A percentile compares a stretch with the other conserved stretches of the same genome.
Evolutionary conservation across 2,888 invertebrate genomes (phyloP).

Genomic region (Luperina nickerlii): DNA sequence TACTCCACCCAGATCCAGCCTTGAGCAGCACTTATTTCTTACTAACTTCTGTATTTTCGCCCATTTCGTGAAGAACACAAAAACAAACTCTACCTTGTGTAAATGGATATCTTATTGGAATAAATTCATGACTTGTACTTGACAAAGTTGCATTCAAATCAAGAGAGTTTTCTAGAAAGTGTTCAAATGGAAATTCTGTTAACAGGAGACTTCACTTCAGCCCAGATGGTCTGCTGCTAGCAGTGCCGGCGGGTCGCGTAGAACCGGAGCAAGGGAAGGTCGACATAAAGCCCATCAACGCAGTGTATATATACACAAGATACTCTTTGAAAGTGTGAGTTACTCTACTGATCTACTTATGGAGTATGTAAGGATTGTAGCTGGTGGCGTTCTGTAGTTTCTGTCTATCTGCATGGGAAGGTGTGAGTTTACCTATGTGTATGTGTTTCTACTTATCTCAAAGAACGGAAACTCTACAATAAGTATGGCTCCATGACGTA

Average conservation of each 20-base stretch:
- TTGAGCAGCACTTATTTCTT: not conserved
- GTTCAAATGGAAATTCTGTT: not conserved
- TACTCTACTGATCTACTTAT: not conserved
- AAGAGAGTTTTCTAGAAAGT: not conserved
- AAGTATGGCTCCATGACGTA: not conserved
- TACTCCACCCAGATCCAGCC: not conserved
- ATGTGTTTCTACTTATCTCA: not conserved
- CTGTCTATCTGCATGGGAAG: not conserved
- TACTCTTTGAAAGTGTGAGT: conserved; percentile 91
- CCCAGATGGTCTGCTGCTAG: conserved; percentile 96
- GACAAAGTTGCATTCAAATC: not conserved
- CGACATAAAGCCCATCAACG: conserved; percentile 90
- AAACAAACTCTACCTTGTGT: not conserved
- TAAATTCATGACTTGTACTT: not conserved
- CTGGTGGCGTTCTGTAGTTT: not conserved
- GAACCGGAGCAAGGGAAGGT: conserved; percentile 92
- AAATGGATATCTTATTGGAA: not conserved
- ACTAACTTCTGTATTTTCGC: not conserved
- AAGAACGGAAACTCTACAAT: not conserved
- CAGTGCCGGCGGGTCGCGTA: conserved; percentile 97
- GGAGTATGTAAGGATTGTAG: not conserved
- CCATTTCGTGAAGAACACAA: too few species aligned
- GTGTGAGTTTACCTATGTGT: not conserved
- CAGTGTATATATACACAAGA: conserved; percentile 91
- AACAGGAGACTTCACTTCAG: conserved; percentile 95